These are phyloP conservation scores for Tonatia bakeri DNA, from an alignment of 2,113 vertebrate species.

Conservation along the genomic window DNA sequence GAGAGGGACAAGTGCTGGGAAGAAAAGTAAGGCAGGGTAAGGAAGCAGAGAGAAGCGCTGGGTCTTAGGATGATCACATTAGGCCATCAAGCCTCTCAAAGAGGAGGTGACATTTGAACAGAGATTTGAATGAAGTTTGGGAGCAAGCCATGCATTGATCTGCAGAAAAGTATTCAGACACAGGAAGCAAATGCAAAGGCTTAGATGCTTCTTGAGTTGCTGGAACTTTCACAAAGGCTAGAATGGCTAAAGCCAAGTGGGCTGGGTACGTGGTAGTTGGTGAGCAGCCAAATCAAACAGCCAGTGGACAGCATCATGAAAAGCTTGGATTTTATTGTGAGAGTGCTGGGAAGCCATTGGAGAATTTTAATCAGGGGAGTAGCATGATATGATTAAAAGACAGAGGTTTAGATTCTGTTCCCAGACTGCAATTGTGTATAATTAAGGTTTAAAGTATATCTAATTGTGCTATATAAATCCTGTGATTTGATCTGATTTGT, in stretches of 20 bases:
- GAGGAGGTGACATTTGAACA: not conserved
- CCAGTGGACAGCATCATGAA: not conserved
- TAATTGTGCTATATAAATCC: not conserved
- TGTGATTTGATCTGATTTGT: not conserved
- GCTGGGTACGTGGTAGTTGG: not conserved
- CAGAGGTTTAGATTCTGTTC: not conserved
- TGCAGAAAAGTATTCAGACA: not conserved
- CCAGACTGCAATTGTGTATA: not conserved
- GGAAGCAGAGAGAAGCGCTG: not conserved
- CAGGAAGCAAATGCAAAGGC: not conserved
- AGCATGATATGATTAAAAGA: not conserved
- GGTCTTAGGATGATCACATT: not conserved
- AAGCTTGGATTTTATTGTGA: not conserved
- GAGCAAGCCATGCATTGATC: not conserved
- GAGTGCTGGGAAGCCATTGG: not conserved
- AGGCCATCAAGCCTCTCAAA: not conserved
- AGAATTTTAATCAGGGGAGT: not conserved
- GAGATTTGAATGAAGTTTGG: not conserved
- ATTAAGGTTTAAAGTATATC: not conserved
- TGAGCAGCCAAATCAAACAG: not conserved
- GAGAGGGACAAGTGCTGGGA: not conserved
- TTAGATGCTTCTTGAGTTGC: not conserved
- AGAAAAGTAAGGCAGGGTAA: not conserved
- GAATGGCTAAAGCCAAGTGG: not conserved
- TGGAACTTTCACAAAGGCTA: not conserved